Percentiles rank a stretch among this genome's conserved stretches.
These are phyloP conservation scores for Volucella zonaria DNA, from an alignment of 2,888 invertebrate species.

Conservation along the genomic window DNA sequence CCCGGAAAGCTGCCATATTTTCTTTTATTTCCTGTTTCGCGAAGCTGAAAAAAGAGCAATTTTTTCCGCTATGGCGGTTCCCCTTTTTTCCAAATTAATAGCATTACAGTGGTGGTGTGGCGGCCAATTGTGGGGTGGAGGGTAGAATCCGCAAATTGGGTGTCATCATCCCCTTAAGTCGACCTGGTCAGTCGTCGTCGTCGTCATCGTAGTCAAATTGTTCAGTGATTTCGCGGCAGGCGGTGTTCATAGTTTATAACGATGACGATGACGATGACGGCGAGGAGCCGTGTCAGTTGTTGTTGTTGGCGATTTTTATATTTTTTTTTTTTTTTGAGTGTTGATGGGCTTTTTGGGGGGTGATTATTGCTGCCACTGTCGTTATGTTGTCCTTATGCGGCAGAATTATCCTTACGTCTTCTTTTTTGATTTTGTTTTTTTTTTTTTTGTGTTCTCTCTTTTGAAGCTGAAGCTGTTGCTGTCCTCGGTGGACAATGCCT, in stretches of 20 bases:
- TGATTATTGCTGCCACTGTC: too few species aligned
- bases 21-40: conserved; percentile 64
- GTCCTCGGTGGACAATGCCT: conserved; percentile 71
- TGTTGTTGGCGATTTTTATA: background rate
- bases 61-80: conserved; percentile 42
- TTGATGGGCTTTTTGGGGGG: background rate
- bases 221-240: conserved; percentile 71
- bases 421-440: conserved; percentile 24
- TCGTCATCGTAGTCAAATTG: conserved; percentile 69
- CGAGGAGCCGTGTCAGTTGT: conserved; percentile 40
- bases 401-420: conserved; percentile 45
- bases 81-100: conserved; percentile 68
- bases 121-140: conserved; percentile 16
- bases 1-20: conserved; percentile 53
- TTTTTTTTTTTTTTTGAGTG: background rate
- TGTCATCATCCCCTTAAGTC: conserved; percentile 74
- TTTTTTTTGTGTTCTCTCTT: background rate
- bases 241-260: conserved; percentile 67
- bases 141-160: conserved; percentile 72
- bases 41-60: conserved; percentile 6
- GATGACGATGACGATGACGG: conserved; percentile 4
- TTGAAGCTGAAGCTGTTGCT: conserved; percentile 64
- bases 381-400: conserved; percentile 38
- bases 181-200: conserved; percentile 63
- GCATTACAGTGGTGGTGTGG: conserved; percentile 37